Evolutionary conservation across 2,113 vertebrate species (phyloP).

Genomic region (Illadopsis cleaveri): DNA sequence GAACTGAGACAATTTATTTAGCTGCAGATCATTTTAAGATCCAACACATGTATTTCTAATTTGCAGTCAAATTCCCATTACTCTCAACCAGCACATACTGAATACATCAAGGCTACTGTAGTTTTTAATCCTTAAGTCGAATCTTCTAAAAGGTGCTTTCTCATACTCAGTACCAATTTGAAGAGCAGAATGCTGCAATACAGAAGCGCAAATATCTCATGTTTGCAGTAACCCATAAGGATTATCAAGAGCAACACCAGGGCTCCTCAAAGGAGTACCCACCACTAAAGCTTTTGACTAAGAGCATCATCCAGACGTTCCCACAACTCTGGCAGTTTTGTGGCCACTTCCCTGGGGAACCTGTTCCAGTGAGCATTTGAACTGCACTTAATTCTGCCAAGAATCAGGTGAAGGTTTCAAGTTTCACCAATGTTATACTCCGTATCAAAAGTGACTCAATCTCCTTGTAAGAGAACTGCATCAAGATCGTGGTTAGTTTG

Average conservation of each 20-base stretch:
- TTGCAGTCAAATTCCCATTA: background rate
- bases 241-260: background rate
- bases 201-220: rapidly evolving
- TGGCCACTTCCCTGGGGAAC: background rate
- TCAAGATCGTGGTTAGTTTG: background rate
- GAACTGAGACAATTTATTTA: background rate
- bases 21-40: background rate
- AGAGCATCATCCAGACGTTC: rapidly evolving
- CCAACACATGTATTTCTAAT: rapidly evolving
- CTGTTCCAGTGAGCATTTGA: background rate
- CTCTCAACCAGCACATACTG: background rate
- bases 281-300: background rate
- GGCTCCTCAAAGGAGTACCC: background rate
- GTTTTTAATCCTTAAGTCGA: background rate
- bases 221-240: rapidly evolving
- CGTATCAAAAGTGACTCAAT: rapidly evolving
- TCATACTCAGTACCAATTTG: background rate
- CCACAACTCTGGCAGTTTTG: background rate
- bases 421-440: background rate
- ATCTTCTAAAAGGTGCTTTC: background rate
- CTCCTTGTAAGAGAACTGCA: background rate
- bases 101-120: background rate
- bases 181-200: background rate
- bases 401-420: background rate
- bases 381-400: background rate